Percentiles rank a stretch among this genome's conserved stretches.
phyloP scores from a whole-genome alignment of 2,888 invertebrate genomes.

The Clitarchus hookeri region DNA sequence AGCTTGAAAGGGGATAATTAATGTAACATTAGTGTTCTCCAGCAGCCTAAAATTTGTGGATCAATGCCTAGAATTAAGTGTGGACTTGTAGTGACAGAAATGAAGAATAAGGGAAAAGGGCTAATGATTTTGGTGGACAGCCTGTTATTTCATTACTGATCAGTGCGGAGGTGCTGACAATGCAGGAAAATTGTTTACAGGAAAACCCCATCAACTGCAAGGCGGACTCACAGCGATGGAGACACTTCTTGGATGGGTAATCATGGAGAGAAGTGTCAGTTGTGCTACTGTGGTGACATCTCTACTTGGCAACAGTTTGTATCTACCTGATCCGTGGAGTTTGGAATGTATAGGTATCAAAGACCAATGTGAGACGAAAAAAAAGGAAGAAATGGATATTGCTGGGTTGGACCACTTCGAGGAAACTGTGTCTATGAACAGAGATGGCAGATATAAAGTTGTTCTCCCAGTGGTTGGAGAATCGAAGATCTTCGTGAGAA shows the following conservation, averaged over 20 bases:
- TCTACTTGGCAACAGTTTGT: not conserved
- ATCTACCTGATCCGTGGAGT: constrained; percentile 15
- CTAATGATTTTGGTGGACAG: not conserved
- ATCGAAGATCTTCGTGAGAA: not conserved
- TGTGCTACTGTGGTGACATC: not conserved
- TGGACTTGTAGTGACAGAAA: not conserved
- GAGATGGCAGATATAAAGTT: constrained; percentile 6
- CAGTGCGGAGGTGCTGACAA: not conserved
- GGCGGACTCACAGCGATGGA: not conserved
- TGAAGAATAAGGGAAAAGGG: not conserved
- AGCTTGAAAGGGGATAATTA: not conserved
- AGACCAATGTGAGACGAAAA: constrained; percentile 11
- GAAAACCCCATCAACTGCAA: not conserved
- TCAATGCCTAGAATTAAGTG: not conserved
- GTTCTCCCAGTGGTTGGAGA: not conserved
- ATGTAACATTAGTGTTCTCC: not conserved
- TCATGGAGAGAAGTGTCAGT: not conserved
- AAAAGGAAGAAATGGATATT: not conserved
- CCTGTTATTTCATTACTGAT: not conserved
- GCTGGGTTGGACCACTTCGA: not conserved
- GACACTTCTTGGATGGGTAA: not conserved
- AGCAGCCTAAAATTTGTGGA: not conserved
- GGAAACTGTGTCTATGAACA: not conserved
- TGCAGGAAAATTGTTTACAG: not conserved
- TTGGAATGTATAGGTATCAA: not conserved